phyloP scores from a whole-genome alignment of 2,888 invertebrate species.

The Prosapia bicincta region DNA sequence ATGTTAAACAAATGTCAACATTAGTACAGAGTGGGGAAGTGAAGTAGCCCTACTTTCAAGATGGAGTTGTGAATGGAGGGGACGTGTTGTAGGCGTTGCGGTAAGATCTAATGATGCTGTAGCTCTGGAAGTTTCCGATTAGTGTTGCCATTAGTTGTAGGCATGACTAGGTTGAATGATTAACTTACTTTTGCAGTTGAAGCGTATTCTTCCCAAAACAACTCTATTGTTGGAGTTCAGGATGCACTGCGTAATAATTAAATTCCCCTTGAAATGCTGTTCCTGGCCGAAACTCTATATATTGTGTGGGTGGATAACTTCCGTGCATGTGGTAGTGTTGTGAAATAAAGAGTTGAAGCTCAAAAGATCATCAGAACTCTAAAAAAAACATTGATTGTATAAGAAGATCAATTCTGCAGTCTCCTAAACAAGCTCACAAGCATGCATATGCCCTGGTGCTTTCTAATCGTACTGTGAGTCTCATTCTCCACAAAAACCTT shows the following conservation, averaged over 20 bases:
- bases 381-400: neutral
- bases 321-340: neutral
- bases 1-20: too few species aligned
- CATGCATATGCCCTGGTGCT: neutral
- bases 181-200: neutral
- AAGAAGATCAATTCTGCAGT: neutral
- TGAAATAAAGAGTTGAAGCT: neutral
- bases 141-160: neutral
- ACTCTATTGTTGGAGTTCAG: neutral
- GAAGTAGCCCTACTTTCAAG: too few species aligned
- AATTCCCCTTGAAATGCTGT: neutral
- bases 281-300: neutral
- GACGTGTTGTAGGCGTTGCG: too few species aligned
- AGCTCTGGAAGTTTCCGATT: too few species aligned
- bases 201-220: neutral
- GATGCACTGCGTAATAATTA: neutral
- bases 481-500: neutral
- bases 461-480: neutral
- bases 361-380: neutral
- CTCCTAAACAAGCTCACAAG: neutral
- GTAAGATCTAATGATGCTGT: too few species aligned
- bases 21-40: too few species aligned
- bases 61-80: too few species aligned
- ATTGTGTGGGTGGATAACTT: neutral
- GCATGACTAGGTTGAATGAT: neutral